Conservation (phyloP, 2,888 invertebrate species). For the Amaurobius ferox region DNA sequence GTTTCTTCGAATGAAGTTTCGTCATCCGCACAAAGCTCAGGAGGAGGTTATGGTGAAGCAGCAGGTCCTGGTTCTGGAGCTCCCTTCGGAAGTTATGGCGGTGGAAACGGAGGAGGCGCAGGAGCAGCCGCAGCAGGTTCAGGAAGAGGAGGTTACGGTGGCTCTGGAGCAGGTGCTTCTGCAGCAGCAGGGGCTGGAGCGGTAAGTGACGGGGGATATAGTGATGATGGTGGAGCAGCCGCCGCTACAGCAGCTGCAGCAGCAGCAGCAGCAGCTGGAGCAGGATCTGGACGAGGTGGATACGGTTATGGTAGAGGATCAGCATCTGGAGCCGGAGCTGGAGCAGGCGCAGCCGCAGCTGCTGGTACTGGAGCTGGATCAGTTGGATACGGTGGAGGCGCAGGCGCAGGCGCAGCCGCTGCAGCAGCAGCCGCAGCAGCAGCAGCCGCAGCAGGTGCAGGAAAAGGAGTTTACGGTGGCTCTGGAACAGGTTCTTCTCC, state of each 20-base stretch:
- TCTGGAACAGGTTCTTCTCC: no score
- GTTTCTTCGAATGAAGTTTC: conserved; percentile 6
- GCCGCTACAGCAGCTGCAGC: neutral
- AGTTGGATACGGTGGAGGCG: neutral
- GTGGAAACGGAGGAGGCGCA: neutral
- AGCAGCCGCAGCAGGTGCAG: neutral
- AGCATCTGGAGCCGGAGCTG: neutral
- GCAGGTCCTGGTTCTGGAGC: neutral
- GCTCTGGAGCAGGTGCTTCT: neutral
- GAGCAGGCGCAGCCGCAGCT: no score
- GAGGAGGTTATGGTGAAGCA: neutral
- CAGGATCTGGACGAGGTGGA: neutral
- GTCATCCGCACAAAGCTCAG: neutral
- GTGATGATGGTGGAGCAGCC: no score
- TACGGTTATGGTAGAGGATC: neutral
- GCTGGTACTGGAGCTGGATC: no score
- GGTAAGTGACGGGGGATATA: no score
- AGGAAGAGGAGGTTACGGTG: neutral
- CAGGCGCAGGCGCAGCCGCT: neutral
- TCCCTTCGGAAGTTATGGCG: neutral
- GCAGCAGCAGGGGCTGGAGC: no score
- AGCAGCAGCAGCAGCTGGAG: neutral
- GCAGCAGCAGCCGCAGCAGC: neutral
- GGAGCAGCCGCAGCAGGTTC: neutral
- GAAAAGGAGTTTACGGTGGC: neutral